These are phyloP conservation scores for Triplophysa rosa DNA, from an alignment of 2,113 vertebrate species.

Conservation along the genomic window DNA sequence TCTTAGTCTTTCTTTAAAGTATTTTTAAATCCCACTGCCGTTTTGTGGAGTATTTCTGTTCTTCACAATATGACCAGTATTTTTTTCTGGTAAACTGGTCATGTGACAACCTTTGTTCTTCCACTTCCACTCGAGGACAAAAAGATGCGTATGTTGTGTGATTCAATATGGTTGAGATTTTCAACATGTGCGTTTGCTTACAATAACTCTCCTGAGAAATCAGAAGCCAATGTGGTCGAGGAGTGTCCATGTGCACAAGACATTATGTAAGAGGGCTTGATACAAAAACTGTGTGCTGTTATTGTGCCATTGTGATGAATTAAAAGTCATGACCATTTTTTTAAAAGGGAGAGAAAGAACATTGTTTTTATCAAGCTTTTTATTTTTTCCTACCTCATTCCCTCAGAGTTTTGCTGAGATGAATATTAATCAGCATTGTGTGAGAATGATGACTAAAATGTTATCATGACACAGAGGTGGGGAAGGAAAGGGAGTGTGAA, in stretches of 20 bases:
- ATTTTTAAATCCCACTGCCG: not conserved
- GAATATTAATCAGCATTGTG: too few species aligned
- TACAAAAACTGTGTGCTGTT: not conserved
- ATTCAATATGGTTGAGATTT: constrained; percentile 29
- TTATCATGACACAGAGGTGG: too few species aligned
- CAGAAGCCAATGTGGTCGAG: too few species aligned
- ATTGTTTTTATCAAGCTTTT: too few species aligned
- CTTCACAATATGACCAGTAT: constrained; percentile 14
- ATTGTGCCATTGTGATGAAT: not conserved
- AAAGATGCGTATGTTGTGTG: constrained; percentile 40
- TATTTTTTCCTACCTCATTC: too few species aligned
- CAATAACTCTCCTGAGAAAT: constrained; percentile 22
- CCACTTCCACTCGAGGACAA: constrained; percentile 46
- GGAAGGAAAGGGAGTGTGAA: too few species aligned
- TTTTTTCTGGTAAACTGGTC: not conserved
- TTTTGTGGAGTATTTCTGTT: not conserved
- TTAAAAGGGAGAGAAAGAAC: too few species aligned
- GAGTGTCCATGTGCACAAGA: not conserved
- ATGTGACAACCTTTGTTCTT: constrained; percentile 14
- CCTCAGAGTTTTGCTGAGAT: too few species aligned
- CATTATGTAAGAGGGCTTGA: not conserved
- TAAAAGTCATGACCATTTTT: too few species aligned
- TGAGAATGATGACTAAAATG: too few species aligned
- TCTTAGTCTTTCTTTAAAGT: too few species aligned
- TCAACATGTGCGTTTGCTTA: not conserved